A percentile compares a stretch with the other conserved stretches of the same genome.
These are phyloP conservation scores for Hyla sarda DNA, from an alignment of 2,113 vertebrate genomes.

Conservation along the genomic window DNA sequence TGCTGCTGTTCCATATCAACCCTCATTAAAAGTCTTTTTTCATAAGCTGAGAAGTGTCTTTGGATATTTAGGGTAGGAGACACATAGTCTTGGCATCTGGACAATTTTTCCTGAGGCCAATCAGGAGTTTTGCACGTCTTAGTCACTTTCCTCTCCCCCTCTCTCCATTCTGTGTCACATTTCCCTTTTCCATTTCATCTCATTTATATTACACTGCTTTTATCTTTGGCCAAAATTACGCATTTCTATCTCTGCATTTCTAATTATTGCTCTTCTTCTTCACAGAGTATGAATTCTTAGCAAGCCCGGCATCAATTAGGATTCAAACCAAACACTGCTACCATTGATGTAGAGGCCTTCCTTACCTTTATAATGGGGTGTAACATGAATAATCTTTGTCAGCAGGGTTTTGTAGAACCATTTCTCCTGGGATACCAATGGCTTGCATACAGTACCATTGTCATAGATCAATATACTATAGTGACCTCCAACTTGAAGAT, in stretches of 20 bases:
- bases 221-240: neutral
- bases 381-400: conserved; percentile 33
- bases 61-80: conserved; percentile 23
- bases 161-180: neutral
- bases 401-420: conserved; percentile 45
- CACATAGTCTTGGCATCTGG: conserved; percentile 22
- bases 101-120: conserved; percentile 10
- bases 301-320: neutral
- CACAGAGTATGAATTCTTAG: neutral
- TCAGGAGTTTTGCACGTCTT: neutral
- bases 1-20: conserved; percentile 15
- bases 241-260: neutral
- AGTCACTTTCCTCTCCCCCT: neutral
- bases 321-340: neutral
- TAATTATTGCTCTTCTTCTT: neutral
- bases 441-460: conserved; percentile 49
- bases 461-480: conserved; percentile 46
- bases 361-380: conserved; percentile 47
- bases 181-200: neutral
- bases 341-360: neutral
- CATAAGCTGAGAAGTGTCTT: conserved; percentile 4
- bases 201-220: neutral
- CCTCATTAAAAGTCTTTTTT: conserved; percentile 6
- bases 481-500: conserved; percentile 49
- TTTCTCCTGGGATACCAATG: conserved; percentile 47